These are phyloP conservation scores for Apogon hyalosoma DNA, from an alignment of 2,797 vertebrate genomes.

Conservation along the genomic window DNA sequence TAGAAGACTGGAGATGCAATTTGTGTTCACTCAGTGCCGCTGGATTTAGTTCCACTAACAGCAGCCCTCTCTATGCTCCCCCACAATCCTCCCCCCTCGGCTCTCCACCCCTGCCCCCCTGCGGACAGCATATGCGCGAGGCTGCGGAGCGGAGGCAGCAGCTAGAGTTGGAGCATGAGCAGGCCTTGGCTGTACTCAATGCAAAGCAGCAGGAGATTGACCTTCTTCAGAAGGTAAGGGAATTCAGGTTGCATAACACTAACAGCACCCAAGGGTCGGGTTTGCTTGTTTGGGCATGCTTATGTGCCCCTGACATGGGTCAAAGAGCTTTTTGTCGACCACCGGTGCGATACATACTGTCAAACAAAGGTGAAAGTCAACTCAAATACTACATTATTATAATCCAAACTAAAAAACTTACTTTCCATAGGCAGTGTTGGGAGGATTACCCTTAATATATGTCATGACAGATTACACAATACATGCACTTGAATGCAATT, in stretches of 20 bases:
- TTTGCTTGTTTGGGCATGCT: constrained; percentile 33
- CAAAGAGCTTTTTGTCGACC: constrained; percentile 57
- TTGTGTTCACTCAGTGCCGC: constrained; percentile 46
- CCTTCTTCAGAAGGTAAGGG: constrained; percentile 95
- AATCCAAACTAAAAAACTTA: neutral
- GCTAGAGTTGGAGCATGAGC: constrained; percentile 98
- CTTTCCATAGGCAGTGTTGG: constrained; percentile 1
- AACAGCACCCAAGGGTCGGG: constrained; percentile 26
- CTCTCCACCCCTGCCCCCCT: constrained; percentile 62
- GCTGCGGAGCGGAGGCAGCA: constrained; percentile 98
- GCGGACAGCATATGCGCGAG: constrained; percentile 97
- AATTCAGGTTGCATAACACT: constrained; percentile 27
- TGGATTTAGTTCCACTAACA: constrained; percentile 72
- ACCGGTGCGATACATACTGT: neutral
- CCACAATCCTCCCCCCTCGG: constrained; percentile 40
- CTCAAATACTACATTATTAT: constrained; percentile 34
- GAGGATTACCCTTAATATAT: no score
- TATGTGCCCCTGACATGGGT: constrained; percentile 26
- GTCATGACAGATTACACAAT: no score
- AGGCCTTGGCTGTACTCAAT: constrained; percentile 97
- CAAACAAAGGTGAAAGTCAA: constrained; percentile 41
- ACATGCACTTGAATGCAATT: no score
- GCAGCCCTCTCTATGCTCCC: constrained; percentile 69
- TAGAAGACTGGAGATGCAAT: constrained; percentile 68
- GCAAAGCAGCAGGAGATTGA: constrained; percentile 99